Base-by-base conservation (phyloP, 1,140 invertebrate genomes). In the Heliothis virescens region DNA sequence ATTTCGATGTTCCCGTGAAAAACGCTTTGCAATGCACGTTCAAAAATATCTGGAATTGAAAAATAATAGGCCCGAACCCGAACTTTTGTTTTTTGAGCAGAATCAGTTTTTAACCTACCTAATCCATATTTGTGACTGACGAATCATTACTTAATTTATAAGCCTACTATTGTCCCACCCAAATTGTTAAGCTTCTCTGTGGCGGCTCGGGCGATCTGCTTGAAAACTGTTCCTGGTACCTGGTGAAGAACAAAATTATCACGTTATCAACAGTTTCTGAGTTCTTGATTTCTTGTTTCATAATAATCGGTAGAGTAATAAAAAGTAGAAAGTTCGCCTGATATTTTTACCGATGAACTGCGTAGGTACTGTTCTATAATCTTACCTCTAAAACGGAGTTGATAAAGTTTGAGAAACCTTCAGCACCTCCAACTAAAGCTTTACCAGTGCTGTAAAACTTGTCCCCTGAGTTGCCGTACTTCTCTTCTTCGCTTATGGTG, bases 381-480 rank as follows among this genome's bases (percentile, higher is more conserved):
- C 76, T 82, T 76, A 92, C 93, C 85, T 91, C 92, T 7, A 94
- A 79, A 60, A 91, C 84, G 12, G 92, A 89, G 79, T 94, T 94
- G 65, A 94, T 81, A 50, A 96, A 94, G 84, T 96, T 96, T 3
- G 96, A 96, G 3, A 97, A 71, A 3, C 95, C 94, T 82, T 96
- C 96, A 26, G 95, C 95, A 10, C 96, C 95, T 10, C 90, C 92
- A 1, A 97, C 95, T 1, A 97, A 73, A 3, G 95, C 95, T 82
- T 93, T 94, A 7, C 96, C 96, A 9, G 96, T 84, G 13, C 87
- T 87, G 13, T 94, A 94, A 71, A 96, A 96, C 82, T 95, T 95
- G 77, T 96, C 96, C 0, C 96, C 96, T 13, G 89, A 92, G 83
- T 97, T 97, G 1, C 96, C 96, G 86, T 97, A 97, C 86, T 97